phyloP scores from a whole-genome alignment of 2,113 vertebrate genomes.

The Platichthys stellatus region DNA sequence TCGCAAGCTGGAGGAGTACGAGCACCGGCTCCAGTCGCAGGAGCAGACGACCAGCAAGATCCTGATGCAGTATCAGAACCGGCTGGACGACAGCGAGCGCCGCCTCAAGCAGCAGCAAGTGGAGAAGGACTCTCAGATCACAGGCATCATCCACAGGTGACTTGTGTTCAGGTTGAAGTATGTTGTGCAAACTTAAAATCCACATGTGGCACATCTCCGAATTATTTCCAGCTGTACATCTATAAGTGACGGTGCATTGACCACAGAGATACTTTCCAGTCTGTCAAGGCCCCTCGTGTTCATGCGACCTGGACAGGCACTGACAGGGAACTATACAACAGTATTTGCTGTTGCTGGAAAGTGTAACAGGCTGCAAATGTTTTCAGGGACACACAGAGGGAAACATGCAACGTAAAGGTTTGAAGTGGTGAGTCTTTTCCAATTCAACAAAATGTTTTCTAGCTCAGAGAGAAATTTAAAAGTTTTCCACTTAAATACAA shows the following conservation, averaged over 20 bases:
- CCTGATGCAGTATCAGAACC: constrained; percentile 92
- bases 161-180: constrained; percentile 24
- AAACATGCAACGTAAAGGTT: not conserved
- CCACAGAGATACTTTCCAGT: too few relatives aligned
- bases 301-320: too few relatives aligned
- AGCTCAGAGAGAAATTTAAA: too few relatives aligned
- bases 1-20: constrained; percentile 95
- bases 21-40: constrained; percentile 89
- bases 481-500: not conserved
- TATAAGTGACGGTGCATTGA: too few relatives aligned
- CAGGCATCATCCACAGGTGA: constrained; percentile 97
- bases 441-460: not conserved
- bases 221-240: too few relatives aligned
- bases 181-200: not conserved
- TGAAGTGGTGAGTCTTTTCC: not conserved
- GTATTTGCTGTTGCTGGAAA: not conserved
- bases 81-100: constrained; percentile 95
- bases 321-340: too few relatives aligned
- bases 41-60: constrained; percentile 95
- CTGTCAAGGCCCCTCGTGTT: too few relatives aligned
- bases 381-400: too few relatives aligned
- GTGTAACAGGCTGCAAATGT: too few relatives aligned
- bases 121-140: constrained; percentile 96
- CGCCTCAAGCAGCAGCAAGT: constrained; percentile 91
- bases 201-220: not conserved